A percentile compares a stretch with the other conserved stretches of the same genome.
These are phyloP conservation scores for Dendroctonus valens DNA, from an alignment of 1,140 invertebrate genomes.

Conservation along the genomic window DNA sequence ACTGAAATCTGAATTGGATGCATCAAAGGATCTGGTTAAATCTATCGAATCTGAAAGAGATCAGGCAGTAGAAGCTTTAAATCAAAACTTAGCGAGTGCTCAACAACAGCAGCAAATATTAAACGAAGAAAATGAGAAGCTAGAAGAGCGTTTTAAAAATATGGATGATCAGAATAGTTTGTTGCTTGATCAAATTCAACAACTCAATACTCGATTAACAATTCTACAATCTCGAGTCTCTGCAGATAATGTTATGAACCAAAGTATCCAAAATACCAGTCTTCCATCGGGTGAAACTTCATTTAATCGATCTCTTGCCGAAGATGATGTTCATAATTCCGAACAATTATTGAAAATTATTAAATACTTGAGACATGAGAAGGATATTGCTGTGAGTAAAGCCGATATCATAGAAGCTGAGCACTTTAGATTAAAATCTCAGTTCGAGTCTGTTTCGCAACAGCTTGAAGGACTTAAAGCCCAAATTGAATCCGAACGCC, in stretches of 20 bases:
- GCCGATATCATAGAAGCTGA: slow-evolving; percentile 81
- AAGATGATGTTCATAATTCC: slow-evolving; percentile 67
- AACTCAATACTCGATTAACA: slow-evolving; percentile 73
- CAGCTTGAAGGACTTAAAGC: slow-evolving; percentile 73
- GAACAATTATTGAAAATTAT: slow-evolving; percentile 86
- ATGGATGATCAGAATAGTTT: slow-evolving; percentile 73
- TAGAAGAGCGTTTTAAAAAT: slow-evolving; percentile 66
- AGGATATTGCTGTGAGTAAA: slow-evolving; percentile 81
- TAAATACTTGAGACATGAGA: slow-evolving; percentile 85
- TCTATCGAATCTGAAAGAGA: slow-evolving; percentile 60
- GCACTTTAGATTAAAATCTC: slow-evolving; percentile 71
- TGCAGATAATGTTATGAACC: slow-evolving; percentile 39
- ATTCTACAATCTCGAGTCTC: slow-evolving; percentile 60
- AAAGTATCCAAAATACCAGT: slow-evolving; percentile 52
- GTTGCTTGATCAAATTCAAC: slow-evolving; percentile 81
- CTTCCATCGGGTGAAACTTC: slow-evolving; percentile 60
- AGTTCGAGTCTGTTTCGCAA: slow-evolving; percentile 68
- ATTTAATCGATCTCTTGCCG: slow-evolving; percentile 62
- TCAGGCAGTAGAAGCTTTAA: slow-evolving; percentile 58
- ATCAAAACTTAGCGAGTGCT: slow-evolving; percentile 61
- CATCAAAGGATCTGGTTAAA: slow-evolving; percentile 54
- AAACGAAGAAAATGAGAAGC: slow-evolving; percentile 63
- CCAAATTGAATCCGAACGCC: slow-evolving; percentile 63
- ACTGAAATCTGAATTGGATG: slow-evolving; percentile 66
- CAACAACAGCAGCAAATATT: slow-evolving; percentile 65